phyloP scores from a whole-genome alignment of 1,140 invertebrate genomes.

The Rhyacophila brunnea region DNA sequence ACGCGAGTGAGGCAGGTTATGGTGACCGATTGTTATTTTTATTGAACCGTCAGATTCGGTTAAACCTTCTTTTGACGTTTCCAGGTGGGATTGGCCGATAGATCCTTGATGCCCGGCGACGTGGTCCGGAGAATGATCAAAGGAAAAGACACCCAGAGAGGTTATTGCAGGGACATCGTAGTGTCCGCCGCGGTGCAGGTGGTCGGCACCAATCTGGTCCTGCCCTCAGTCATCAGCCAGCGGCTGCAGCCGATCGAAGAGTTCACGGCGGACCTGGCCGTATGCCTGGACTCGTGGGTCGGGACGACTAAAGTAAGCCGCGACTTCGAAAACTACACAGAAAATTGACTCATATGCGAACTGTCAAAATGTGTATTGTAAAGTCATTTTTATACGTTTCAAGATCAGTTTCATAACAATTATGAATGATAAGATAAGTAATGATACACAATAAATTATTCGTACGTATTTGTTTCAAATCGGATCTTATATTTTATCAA shows the following conservation, averaged over 20 bases:
- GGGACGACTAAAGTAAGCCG: conserved; percentile 60
- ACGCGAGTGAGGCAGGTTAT: neutral
- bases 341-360: no score
- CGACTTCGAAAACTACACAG: no score
- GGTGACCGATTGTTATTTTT: neutral
- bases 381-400: no score
- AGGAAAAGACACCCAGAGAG: conserved; percentile 86
- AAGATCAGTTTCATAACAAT: no score
- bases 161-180: conserved; percentile 84
- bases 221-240: conserved; percentile 78
- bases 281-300: conserved; percentile 87
- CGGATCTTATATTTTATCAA: no score
- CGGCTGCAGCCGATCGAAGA: conserved; percentile 76
- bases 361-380: no score
- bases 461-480: no score
- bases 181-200: conserved; percentile 82
- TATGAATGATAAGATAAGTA: no score
- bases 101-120: conserved; percentile 91
- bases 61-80: conserved; percentile 17
- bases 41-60: neutral
- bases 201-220: conserved; percentile 82
- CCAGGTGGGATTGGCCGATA: conserved; percentile 81
- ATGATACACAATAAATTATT: no score
- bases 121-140: conserved; percentile 83
- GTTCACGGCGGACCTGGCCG: conserved; percentile 76